Evolutionary conservation across 53 echinoderm and acorn worm genomes (phyloP).

Genomic region (Apostichopus leukothele): DNA sequence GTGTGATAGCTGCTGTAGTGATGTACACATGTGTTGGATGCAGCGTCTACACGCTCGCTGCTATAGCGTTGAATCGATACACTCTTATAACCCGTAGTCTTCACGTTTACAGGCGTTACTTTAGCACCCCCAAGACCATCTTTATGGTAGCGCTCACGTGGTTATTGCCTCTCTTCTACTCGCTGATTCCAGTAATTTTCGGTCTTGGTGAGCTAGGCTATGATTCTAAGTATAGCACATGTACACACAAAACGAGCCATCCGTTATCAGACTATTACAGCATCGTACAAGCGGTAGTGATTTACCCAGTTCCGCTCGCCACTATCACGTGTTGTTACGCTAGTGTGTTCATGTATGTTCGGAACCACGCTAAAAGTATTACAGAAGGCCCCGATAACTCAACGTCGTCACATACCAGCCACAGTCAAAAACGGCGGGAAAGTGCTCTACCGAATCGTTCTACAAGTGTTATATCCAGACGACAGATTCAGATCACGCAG

Average conservation of each 20-base stretch:
- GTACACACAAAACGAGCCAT: conserved; percentile 88
- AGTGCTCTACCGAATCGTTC: conserved; percentile 58
- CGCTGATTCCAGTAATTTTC: conserved; percentile 77
- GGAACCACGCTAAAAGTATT: conserved; percentile 74
- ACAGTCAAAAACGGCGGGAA: conserved; percentile 69
- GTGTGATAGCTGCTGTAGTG: conserved; percentile 75
- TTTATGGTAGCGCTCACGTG: conserved; percentile 77
- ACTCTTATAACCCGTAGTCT: conserved; percentile 78
- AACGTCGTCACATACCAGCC: conserved; percentile 65
- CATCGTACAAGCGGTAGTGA: conserved; percentile 69
- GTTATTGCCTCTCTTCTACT: conserved; percentile 69
- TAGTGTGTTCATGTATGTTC: conserved; percentile 66
- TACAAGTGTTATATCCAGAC: conserved; percentile 60
- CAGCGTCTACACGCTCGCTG: conserved; percentile 85
- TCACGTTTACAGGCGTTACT: conserved; percentile 66
- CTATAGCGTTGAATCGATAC: conserved; percentile 87
- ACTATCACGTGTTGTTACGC: conserved; percentile 75
- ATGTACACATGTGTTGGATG: conserved; percentile 86
- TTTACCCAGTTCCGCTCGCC: conserved; percentile 82
- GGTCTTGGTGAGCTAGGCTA: conserved; percentile 88
- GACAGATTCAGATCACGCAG: conserved; percentile 88
- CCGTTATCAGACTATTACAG: conserved; percentile 91
- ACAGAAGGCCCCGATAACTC: conserved; percentile 79
- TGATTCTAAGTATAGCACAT: conserved; percentile 81
- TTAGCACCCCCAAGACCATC: conserved; percentile 57